Percentiles rank a stretch among this genome's conserved stretches.
phyloP scores from a whole-genome alignment of 1,140 invertebrate species.

The Caenorhabditis briggsae region DNA sequence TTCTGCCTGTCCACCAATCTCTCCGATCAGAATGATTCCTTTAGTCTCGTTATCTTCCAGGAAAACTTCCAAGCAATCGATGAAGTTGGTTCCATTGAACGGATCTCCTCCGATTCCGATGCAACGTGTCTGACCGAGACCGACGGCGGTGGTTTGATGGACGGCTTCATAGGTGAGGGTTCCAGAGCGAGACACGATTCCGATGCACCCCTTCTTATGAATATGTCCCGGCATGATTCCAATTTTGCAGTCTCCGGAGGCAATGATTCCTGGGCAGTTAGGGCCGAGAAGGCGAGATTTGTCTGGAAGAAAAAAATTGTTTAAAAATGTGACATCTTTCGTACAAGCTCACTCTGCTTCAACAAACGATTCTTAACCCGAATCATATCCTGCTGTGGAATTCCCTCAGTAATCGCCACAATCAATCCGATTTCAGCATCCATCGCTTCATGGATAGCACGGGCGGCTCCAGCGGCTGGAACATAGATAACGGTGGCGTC shows the following conservation, averaged over 20 bases:
- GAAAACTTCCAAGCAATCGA: conserved; percentile 97
- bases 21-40: conserved; percentile 98
- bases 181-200: conserved; percentile 97
- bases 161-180: conserved; percentile 93
- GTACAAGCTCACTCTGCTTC: conserved; percentile 81
- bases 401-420: conserved; percentile 98
- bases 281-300: conserved; percentile 95
- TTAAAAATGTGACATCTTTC: too few species aligned
- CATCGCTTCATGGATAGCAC: conserved; percentile 93
- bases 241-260: conserved; percentile 91
- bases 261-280: conserved; percentile 98
- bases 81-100: conserved; percentile 99
- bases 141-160: conserved; percentile 81
- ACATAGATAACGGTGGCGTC: conserved; percentile 96
- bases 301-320: conserved; percentile 76
- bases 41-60: conserved; percentile 88
- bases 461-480: conserved; percentile 91
- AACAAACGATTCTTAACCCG: conserved; percentile 90
- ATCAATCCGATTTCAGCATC: conserved; percentile 96
- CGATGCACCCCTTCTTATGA: conserved; percentile 83
- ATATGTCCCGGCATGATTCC: conserved; percentile 99
- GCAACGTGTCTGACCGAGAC: conserved; percentile 85
- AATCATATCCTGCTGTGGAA: conserved; percentile 89
- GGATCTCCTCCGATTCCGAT: conserved; percentile 99
- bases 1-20: conserved; percentile 98